phyloP scores from a whole-genome alignment of 2,888 invertebrate species.

The Leptinotarsa peninsularis region DNA sequence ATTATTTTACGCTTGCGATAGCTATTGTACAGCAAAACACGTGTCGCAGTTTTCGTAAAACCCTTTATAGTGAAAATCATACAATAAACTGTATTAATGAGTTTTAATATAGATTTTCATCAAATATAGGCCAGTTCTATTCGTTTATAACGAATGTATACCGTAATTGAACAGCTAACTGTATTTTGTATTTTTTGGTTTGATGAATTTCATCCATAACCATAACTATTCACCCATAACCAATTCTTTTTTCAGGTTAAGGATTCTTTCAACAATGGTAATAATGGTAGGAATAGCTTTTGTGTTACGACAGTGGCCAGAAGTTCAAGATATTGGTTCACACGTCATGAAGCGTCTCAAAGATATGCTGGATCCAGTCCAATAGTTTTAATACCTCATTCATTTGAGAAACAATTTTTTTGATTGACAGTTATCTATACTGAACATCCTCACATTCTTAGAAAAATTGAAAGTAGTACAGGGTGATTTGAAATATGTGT shows the following conservation, averaged over 20 bases:
- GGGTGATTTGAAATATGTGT: background rate
- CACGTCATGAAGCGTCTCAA: slow-evolving; percentile 83
- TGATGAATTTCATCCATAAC: background rate
- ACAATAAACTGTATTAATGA: too few relatives aligned
- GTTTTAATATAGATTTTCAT: too few relatives aligned
- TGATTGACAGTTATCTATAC: background rate
- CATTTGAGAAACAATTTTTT: background rate
- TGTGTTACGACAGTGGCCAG: slow-evolving; percentile 91
- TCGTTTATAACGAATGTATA: too few relatives aligned
- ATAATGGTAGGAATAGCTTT: slow-evolving; percentile 85
- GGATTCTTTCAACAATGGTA: slow-evolving; percentile 85
- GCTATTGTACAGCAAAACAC: too few relatives aligned
- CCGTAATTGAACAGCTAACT: too few relatives aligned
- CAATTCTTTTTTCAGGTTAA: slow-evolving; percentile 74
- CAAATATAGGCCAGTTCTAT: too few relatives aligned
- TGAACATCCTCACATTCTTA: slow-evolving; percentile 1
- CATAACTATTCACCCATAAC: background rate
- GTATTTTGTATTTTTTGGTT: background rate
- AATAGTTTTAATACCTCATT: slow-evolving; percentile 60
- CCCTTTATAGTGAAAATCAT: too few relatives aligned
- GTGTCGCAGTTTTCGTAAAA: too few relatives aligned
- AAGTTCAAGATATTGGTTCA: slow-evolving; percentile 84
- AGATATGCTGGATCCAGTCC: slow-evolving; percentile 76
- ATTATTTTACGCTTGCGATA: background rate
- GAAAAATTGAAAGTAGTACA: slow-evolving; percentile 5